Evolutionary conservation across 2,113 vertebrate genomes (phyloP).

Genomic region (Tragelaphus strepsiceros): DNA sequence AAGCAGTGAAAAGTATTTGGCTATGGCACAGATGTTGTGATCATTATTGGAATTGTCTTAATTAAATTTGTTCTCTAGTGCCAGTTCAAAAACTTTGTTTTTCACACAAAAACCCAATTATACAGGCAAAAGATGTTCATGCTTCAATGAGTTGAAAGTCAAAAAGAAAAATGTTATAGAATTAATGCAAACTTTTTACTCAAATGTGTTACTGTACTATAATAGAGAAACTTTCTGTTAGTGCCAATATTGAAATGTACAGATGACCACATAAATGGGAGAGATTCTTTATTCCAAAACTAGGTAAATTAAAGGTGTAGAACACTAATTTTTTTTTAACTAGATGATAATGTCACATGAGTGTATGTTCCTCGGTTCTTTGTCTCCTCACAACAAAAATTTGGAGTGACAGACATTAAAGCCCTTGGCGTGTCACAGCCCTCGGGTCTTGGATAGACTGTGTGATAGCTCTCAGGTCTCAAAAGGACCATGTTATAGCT

Average conservation of each 20-base stretch:
- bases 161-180: conserved; percentile 32
- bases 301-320: background rate
- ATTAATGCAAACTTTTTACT: conserved; percentile 34
- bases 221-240: background rate
- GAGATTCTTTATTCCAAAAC: background rate
- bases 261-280: background rate
- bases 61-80: conserved; percentile 69
- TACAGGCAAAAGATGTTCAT: conserved; percentile 61
- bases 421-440: too few relatives aligned
- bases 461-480: too few relatives aligned
- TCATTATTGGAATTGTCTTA: conserved; percentile 59
- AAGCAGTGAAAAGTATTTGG: conserved; percentile 55
- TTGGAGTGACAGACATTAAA: too few relatives aligned
- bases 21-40: conserved; percentile 55
- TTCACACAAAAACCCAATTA: conserved; percentile 67
- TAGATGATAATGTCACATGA: background rate
- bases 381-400: too few relatives aligned
- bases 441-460: too few relatives aligned
- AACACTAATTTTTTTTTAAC: conserved; percentile 6
- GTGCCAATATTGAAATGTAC: conserved; percentile 27
- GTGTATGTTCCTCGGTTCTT: too few relatives aligned
- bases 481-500: too few relatives aligned
- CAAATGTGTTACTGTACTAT: conserved; percentile 33
- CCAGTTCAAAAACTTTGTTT: conserved; percentile 70
- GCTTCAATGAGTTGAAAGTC: conserved; percentile 60